These are phyloP conservation scores for Trachemys scripta DNA, from an alignment of 2,113 vertebrate genomes.

Conservation along the genomic window DNA sequence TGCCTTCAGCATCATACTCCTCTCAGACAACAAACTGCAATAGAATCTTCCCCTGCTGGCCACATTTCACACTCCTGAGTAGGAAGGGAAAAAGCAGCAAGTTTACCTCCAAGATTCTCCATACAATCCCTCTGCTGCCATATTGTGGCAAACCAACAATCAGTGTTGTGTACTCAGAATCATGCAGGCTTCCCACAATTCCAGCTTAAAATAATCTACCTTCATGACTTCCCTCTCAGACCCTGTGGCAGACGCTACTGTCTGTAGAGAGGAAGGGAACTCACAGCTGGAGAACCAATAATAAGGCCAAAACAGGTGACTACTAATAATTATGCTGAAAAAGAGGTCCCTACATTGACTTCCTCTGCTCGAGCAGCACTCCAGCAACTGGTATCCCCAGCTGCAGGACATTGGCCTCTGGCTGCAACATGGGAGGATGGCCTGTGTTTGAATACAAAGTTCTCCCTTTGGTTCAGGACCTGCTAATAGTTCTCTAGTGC, in stretches of 20 bases:
- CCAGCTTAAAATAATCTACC: background rate
- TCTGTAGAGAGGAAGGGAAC: background rate
- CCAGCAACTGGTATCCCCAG: background rate
- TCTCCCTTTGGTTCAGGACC: background rate
- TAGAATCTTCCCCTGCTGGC: background rate
- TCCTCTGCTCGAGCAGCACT: background rate
- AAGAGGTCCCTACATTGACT: background rate
- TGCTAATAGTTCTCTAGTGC: background rate
- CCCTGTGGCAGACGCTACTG: background rate
- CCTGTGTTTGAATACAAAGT: background rate
- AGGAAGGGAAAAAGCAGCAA: background rate
- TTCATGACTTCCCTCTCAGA: background rate
- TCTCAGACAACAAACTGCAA: background rate
- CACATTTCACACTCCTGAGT: background rate
- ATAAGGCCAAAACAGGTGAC: background rate
- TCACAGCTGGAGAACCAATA: background rate
- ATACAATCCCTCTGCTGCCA: background rate
- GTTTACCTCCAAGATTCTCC: background rate
- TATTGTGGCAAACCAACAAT: background rate
- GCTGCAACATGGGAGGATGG: background rate
- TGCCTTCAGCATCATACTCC: accelerated
- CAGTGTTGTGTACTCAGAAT: background rate
- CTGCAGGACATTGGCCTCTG: background rate
- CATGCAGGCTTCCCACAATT: background rate
- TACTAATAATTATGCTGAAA: background rate